phyloP scores from a whole-genome alignment of 2,888 invertebrate genomes.

The Apamea epomidion region DNA sequence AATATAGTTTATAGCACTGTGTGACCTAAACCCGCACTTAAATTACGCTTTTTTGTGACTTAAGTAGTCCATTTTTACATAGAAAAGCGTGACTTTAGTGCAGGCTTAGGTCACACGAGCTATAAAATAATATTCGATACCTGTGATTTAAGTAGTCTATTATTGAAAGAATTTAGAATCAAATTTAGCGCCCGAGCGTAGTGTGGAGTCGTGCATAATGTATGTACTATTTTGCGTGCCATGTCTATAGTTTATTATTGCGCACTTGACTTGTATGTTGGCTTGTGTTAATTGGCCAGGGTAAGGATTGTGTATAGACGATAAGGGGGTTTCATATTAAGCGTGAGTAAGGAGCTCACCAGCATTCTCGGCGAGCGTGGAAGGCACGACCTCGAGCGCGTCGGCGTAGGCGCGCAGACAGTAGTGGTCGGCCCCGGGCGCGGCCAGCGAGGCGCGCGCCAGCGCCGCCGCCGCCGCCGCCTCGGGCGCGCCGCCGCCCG shows the following conservation, averaged over 20 bases:
- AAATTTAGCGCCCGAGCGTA: too few species aligned
- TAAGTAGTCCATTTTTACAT: too few species aligned
- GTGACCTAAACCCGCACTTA: too few species aligned
- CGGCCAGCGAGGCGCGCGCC: constrained; percentile 94
- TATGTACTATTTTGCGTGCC: not conserved
- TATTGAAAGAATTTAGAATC: too few species aligned
- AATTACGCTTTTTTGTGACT: too few species aligned
- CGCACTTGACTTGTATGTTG: not conserved
- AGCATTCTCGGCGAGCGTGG: constrained; percentile 88
- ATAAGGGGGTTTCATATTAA: too few species aligned
- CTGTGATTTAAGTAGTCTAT: too few species aligned
- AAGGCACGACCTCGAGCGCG: constrained; percentile 95
- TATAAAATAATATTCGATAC: too few species aligned
- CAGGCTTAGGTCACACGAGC: too few species aligned
- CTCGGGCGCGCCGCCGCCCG: constrained; percentile 99
- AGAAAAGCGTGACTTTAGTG: too few species aligned
- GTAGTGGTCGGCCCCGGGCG: constrained; percentile 98
- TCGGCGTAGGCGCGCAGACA: constrained; percentile 98
- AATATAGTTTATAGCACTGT: not conserved
- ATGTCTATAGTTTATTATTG: not conserved
- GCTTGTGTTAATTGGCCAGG: not conserved
- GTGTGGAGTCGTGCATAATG: too few species aligned
- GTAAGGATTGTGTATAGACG: not conserved
- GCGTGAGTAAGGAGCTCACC: constrained; percentile 68
- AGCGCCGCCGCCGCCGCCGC: constrained; percentile 97